Evolutionary conservation across 2,888 invertebrate species (phyloP).

Genomic region (Acleris literana): DNA sequence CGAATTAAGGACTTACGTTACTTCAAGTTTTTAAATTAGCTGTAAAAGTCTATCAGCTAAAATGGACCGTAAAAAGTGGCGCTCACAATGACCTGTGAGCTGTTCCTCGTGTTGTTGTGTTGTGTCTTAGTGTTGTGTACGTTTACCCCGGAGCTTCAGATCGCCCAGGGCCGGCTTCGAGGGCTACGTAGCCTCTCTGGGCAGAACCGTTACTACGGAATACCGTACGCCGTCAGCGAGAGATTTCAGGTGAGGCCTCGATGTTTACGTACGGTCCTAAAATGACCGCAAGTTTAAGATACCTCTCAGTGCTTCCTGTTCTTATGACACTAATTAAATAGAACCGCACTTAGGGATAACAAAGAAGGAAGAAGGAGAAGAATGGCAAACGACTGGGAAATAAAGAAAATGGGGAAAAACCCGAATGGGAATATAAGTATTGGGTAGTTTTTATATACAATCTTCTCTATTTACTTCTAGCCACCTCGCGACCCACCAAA

Average conservation of each 20-base stretch:
- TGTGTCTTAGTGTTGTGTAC: slow-evolving; percentile 37
- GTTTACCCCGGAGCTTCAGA: slow-evolving; percentile 57
- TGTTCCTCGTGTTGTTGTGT: slow-evolving; percentile 8
- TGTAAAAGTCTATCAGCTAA: neutral
- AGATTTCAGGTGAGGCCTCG: slow-evolving; percentile 64
- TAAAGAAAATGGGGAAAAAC: too few species aligned
- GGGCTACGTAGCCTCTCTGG: slow-evolving; percentile 61
- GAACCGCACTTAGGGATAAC: too few species aligned
- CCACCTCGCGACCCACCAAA: slow-evolving; percentile 55
- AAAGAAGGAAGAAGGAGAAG: too few species aligned
- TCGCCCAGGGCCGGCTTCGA: slow-evolving; percentile 62
- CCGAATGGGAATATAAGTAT: too few species aligned
- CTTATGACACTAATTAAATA: too few species aligned
- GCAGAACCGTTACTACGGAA: slow-evolving; percentile 68
- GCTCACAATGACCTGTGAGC: neutral
- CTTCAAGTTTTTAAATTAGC: too few species aligned
- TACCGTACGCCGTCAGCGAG: slow-evolving; percentile 65
- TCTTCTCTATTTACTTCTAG: slow-evolving; percentile 49
- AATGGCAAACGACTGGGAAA: too few species aligned
- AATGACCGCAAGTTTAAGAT: too few species aligned
- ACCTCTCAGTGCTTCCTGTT: too few species aligned
- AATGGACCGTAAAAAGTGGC: neutral
- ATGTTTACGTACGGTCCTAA: too few species aligned
- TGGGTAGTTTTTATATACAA: neutral
- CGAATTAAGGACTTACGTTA: too few species aligned